Evolutionary conservation across 1,140 invertebrate genomes (phyloP), one percentile per base, ranked within the genome.

Genomic region (Oedothorax gibbosus): DNA sequence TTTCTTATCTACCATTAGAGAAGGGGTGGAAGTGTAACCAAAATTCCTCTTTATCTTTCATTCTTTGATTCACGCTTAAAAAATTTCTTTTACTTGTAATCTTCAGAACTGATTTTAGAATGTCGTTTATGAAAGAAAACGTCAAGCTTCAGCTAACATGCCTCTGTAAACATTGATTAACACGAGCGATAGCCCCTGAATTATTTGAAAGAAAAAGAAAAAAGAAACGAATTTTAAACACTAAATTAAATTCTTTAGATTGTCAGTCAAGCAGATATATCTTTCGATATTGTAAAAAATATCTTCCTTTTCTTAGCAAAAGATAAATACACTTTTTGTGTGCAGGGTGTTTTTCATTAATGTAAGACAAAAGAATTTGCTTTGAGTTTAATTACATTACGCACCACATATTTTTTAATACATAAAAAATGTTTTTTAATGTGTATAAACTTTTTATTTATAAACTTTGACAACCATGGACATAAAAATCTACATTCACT

Each of bases 131-230:
- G 57, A 77, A 65, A 77, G 75, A 77, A 77, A 64, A 62, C 49
- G 72, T 75, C 72, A 75, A 62, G 72, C 60, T 49, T 56, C 72
- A 35, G 60, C 72, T 75, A 35, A 10, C 60, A 75, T 75, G 75
- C 75, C 51, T 65, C 57, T 77, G 60, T 77, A 77, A 77, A 77
- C 75, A 77, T 77, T 77, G 75, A 77, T 77, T 77, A 77, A 77
- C 75, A 77, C 75, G 60, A 77, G 57, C 57, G 75, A 77, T 77
- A 77, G 75, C 75, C 65, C 18, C 60, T 77, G 75, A 77, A 77
- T 77, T 64, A 77, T 77, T 77, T 62, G 65, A 62, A 62, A 65
- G 65, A 65, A 57, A 77, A 77, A 64, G 75, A 77, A 64, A 77
- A 75, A 18, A 51, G 60, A 75, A 64, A 14, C 15, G 75, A 77